These are phyloP conservation scores for Numida meleagris DNA, from an alignment of 2,113 vertebrate species.

Conservation along the genomic window DNA sequence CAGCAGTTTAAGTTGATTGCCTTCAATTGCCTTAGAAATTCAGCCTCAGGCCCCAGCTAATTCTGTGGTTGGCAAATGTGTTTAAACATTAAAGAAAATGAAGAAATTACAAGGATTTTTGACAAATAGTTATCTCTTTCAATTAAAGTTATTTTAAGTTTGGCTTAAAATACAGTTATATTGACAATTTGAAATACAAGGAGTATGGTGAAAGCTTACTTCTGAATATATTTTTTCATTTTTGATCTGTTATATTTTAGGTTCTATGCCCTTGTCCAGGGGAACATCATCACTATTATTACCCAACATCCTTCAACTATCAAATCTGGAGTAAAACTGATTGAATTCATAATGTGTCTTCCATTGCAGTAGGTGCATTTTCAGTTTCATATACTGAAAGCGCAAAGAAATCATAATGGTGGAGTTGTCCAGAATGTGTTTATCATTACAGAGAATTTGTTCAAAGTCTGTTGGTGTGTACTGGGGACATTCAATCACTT, in stretches of 20 bases:
- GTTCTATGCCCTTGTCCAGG: background rate
- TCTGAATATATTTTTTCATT: background rate
- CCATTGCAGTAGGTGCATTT: background rate
- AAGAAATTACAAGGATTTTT: background rate
- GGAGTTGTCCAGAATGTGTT: background rate
- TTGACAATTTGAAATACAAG: background rate
- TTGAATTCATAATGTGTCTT: background rate
- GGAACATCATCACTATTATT: fast-evolving
- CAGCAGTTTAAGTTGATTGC: background rate
- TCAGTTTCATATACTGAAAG: background rate
- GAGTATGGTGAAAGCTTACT: background rate
- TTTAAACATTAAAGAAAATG: background rate
- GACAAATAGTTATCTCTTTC: background rate
- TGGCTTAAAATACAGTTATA: background rate
- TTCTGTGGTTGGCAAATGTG: background rate
- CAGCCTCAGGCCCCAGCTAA: background rate
- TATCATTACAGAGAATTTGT: background rate
- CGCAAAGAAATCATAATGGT: fast-evolving
- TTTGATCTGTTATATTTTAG: background rate
- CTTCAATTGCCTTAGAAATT: background rate
- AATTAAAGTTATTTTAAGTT: background rate
- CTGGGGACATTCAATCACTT: fast-evolving
- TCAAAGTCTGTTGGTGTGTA: background rate
- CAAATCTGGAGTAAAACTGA: background rate
- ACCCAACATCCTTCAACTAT: fast-evolving